phyloP scores from a whole-genome alignment of 2,797 vertebrate species.

The Odontamblyopus lacepedii region DNA sequence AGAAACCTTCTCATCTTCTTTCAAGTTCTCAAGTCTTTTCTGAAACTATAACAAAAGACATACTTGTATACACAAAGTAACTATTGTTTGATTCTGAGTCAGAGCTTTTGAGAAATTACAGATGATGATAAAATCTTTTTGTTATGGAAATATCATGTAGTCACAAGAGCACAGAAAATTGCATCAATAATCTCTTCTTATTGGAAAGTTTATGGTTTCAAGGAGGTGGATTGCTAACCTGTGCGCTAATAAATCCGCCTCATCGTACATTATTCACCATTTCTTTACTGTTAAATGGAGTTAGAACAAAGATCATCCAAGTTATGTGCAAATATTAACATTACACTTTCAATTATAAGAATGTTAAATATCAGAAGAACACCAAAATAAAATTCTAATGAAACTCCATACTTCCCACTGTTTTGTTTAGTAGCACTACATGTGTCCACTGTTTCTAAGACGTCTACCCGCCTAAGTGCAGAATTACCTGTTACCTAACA shows the following conservation, averaged over 20 bases:
- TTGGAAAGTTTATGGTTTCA: too few relatives aligned
- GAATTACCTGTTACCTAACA: constrained; percentile 6
- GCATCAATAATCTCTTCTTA: not conserved
- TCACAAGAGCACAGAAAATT: not conserved
- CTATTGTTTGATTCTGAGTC: not conserved
- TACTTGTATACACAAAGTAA: too few relatives aligned
- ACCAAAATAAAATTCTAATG: not conserved
- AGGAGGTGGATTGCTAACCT: not conserved
- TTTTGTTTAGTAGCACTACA: not conserved
- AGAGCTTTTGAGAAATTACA: not conserved
- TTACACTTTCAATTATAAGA: not conserved
- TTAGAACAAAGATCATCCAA: not conserved
- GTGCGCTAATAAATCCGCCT: not conserved
- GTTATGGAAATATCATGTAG: not conserved
- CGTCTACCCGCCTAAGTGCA: constrained; percentile 16
- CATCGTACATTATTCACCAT: not conserved
- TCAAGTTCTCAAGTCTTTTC: too few relatives aligned
- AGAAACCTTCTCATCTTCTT: too few relatives aligned
- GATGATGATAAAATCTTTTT: not conserved
- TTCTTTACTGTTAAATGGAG: not conserved
- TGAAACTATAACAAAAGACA: too few relatives aligned
- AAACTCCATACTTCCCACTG: not conserved
- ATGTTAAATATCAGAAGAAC: not conserved
- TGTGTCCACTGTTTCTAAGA: not conserved
- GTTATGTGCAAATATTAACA: not conserved